Base-by-base conservation (phyloP, 2,888 invertebrate genomes). In the Sarcophaga subvicina region DNA sequence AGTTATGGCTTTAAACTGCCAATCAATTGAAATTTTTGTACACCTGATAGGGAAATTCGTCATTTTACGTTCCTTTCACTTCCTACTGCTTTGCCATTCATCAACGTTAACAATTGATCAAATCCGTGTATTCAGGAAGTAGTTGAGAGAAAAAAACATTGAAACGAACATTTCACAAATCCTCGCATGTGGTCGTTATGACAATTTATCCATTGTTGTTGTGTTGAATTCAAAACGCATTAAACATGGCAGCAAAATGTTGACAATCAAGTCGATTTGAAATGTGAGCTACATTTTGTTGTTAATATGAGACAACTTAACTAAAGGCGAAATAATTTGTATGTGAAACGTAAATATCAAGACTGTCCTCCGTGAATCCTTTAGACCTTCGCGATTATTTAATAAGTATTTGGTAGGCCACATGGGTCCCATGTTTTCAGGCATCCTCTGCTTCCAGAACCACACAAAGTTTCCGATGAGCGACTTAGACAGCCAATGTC, bases 131-230 rank as follows among this genome's bases (percentile, higher is more conserved):
- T 81, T 84, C 80, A 80, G 47, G 25, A 60, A 77, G n/a, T 60
- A 3, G 20, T 45, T 27, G 54, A 72, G 59, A 70, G 60, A n/a
- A 0, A 47, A 10, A 54, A 27, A 75, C 6, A 80, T 54, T 54
- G 67, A 47, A 79, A 60, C 10, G 49, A 20, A 78, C 27, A 54
- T 69, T 62, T 37, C 66, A 76, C 72, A 88, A 91, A 90, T 90
- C 82, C 87, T 88, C 87, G 82, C 90, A 91, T 91, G 90, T 90
- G 91, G 91, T 91, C 91, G 92, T 91, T 91, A 91, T 91, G 91
- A 91, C 91, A 90, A 91, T 90, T 72, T 84, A 14, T 17, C 17
- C 4, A 54, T 54, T 54, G 54, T 54, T 66, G 81, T 80, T 20
- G 59, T 76, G 49, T 80, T 85, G 66, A 76, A 14, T 17, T 49